A percentile compares a stretch with the other conserved stretches of the same genome.
These are phyloP conservation scores for Entelurus aequoreus DNA, from an alignment of 2,113 vertebrate species.

Conservation along the genomic window DNA sequence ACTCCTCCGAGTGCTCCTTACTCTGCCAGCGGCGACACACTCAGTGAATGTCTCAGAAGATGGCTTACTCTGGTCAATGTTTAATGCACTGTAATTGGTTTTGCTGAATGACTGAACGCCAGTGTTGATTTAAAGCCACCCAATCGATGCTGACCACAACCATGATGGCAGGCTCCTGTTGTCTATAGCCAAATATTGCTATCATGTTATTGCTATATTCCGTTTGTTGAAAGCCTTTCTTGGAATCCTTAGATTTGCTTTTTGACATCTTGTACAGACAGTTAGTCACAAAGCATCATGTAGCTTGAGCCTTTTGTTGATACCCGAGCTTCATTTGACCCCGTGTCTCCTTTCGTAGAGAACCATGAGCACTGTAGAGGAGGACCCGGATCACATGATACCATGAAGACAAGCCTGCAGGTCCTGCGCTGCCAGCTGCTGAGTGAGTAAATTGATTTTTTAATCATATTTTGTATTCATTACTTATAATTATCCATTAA, in stretches of 20 bases:
- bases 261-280: background rate
- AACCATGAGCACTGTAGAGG: constrained; percentile 98
- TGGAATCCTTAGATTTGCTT: too few relatives aligned
- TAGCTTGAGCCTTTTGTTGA: constrained; percentile 24
- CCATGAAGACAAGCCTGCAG: constrained; percentile 99
- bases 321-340: constrained; percentile 18
- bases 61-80: constrained; percentile 42
- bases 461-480: background rate
- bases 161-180: background rate
- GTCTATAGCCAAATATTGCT: background rate
- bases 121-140: constrained; percentile 19
- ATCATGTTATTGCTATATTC: too few relatives aligned
- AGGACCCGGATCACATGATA: constrained; percentile 95
- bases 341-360: constrained; percentile 60
- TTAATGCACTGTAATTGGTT: constrained; percentile 48
- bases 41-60: constrained; percentile 23
- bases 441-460: constrained; percentile 78
- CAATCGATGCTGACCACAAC: constrained; percentile 18
- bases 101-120: constrained; percentile 18
- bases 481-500: too few relatives aligned
- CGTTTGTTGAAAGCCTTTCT: too few relatives aligned
- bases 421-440: constrained; percentile 96
- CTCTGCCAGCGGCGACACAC: constrained; percentile 2
- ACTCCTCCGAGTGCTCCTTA: too few relatives aligned
- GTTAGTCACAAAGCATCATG: constrained; percentile 16